Percentiles rank a stretch among this genome's conserved stretches.
phyloP scores from a whole-genome alignment of 2,113 vertebrate genomes.

The Gopherus evgoodei region DNA sequence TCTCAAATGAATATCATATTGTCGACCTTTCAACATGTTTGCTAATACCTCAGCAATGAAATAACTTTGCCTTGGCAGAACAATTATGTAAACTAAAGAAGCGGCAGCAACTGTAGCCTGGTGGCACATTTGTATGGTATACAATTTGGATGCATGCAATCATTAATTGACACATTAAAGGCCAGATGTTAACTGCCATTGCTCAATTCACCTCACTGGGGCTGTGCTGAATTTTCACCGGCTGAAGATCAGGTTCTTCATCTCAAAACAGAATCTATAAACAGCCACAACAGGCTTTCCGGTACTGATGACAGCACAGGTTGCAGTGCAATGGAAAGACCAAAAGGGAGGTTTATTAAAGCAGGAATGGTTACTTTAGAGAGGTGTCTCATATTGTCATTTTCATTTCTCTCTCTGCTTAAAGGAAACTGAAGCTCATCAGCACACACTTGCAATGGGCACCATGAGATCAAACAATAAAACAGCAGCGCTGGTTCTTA shows the following conservation, averaged over 20 bases:
- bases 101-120: not conserved
- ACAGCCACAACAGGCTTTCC: no score
- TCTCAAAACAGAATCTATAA: not conserved
- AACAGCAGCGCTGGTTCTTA: not conserved
- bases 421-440: not conserved
- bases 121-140: not conserved
- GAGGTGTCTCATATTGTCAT: fast-evolving
- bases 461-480: not conserved
- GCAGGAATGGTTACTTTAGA: not conserved
- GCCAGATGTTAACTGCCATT: not conserved
- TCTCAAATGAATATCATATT: not conserved
- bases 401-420: not conserved
- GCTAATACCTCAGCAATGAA: not conserved
- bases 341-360: not conserved
- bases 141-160: not conserved
- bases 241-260: not conserved
- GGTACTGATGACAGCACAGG: not conserved
- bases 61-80: not conserved
- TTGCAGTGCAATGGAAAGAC: slow-evolving; percentile 41
- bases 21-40: not conserved
- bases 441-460: not conserved
- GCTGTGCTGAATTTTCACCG: not conserved
- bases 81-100: not conserved
- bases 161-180: not conserved
- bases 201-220: not conserved